Conservation (phyloP, 64 coral and sea anemone species). For the Stichodactyla mertensii region DNA sequence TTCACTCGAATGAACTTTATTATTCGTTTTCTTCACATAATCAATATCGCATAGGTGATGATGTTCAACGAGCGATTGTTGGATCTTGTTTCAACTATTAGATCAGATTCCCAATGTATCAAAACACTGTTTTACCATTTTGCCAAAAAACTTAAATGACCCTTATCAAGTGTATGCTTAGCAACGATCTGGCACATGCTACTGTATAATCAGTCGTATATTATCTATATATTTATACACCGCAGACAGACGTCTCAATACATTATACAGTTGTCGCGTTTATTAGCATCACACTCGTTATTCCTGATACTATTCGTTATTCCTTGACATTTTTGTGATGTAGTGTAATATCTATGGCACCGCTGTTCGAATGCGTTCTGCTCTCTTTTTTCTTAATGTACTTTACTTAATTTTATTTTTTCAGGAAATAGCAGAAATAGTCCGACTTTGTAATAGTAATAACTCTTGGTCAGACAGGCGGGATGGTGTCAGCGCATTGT, state of each 20-base stretch:
- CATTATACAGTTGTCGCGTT: not conserved
- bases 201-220: not conserved
- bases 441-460: constrained; percentile 76
- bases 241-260: not conserved
- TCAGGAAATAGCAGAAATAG: constrained; percentile 93
- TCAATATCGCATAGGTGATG: not conserved
- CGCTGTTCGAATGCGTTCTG: not conserved
- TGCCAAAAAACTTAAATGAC: not conserved
- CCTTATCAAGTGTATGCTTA: not conserved
- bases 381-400: not conserved
- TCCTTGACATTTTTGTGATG: not conserved
- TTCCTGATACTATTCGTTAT: not conserved
- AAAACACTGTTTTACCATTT: not conserved
- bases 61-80: not conserved
- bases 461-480: constrained; percentile 80
- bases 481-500: constrained; percentile 70
- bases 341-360: not conserved
- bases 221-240: not conserved
- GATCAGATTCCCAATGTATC: not conserved
- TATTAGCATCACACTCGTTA: not conserved
- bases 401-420: constrained; percentile 15
- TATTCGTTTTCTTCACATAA: not conserved
- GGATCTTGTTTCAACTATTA: not conserved
- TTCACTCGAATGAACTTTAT: not conserved
- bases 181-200: not conserved